These are phyloP conservation scores for Asarcornis scutulata DNA, from an alignment of 2,113 vertebrate genomes.

Conservation along the genomic window DNA sequence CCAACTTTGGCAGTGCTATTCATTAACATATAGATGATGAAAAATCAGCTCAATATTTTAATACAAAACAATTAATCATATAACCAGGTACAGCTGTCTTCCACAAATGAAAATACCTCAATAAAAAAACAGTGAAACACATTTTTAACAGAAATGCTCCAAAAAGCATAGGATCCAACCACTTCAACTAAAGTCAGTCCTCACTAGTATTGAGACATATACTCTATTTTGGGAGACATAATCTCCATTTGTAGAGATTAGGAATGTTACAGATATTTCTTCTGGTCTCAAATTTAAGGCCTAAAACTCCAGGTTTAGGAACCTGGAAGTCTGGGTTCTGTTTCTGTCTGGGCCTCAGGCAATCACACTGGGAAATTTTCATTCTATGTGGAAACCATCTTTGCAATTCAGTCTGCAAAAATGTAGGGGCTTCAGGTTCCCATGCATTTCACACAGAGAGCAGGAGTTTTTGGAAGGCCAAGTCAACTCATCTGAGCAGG, in stretches of 20 bases:
- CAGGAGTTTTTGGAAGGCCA: background rate
- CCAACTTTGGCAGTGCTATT: background rate
- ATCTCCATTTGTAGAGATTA: background rate
- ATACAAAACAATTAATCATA: background rate
- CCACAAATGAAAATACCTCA: background rate
- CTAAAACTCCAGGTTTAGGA: background rate
- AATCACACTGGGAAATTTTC: background rate
- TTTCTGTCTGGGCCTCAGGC: background rate
- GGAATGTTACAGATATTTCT: background rate
- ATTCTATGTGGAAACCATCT: background rate
- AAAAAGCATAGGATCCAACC: background rate
- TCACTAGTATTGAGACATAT: background rate
- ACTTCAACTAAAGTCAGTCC: background rate
- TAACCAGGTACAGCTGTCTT: background rate
- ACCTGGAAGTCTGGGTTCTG: background rate
- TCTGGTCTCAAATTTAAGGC: background rate
- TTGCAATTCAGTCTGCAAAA: background rate
- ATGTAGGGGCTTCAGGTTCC: background rate
- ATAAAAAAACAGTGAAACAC: background rate
- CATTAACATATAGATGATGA: slow-evolving; percentile 16
- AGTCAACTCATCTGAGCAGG: background rate
- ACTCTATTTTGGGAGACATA: background rate
- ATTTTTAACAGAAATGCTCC: background rate
- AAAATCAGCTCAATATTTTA: slow-evolving; percentile 29
- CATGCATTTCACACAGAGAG: background rate